These are phyloP conservation scores for Glyptemys insculpta DNA, from an alignment of 2,797 vertebrate genomes.

Conservation along the genomic window DNA sequence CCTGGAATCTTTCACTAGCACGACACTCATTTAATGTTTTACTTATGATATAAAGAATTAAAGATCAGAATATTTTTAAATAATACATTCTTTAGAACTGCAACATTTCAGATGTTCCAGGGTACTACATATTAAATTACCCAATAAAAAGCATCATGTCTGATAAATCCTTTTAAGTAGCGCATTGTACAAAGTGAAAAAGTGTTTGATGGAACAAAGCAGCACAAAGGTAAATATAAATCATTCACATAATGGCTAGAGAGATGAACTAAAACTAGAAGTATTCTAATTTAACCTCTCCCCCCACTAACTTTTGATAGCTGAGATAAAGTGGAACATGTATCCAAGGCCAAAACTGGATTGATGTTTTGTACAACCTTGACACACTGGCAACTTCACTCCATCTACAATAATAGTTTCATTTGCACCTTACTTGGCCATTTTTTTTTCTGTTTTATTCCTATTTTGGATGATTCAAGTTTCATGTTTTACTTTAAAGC, in stretches of 20 bases:
- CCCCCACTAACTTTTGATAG: not conserved
- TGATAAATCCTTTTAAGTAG: not conserved
- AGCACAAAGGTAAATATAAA: not conserved
- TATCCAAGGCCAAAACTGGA: no score
- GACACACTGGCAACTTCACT: no score
- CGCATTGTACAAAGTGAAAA: not conserved
- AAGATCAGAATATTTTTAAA: no score
- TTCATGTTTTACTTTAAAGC: no score
- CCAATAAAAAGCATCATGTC: not conserved
- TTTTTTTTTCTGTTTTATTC: no score
- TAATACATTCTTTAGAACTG: not conserved
- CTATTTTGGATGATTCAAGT: no score
- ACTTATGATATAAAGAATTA: not conserved
- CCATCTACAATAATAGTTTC: no score
- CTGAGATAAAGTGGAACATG: no score
- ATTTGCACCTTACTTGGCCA: no score
- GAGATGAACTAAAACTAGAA: no score
- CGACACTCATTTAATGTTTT: not conserved
- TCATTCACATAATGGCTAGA: fast-evolving
- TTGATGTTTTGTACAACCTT: no score
- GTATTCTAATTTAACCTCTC: not conserved
- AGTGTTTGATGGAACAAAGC: not conserved
- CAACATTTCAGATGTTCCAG: not conserved
- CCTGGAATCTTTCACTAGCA: not conserved
- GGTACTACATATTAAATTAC: not conserved